Percentiles rank a stretch among this genome's conserved stretches.
These are phyloP conservation scores for Scaptomyza polygonia DNA, from an alignment of 2,888 invertebrate species.

Conservation along the genomic window DNA sequence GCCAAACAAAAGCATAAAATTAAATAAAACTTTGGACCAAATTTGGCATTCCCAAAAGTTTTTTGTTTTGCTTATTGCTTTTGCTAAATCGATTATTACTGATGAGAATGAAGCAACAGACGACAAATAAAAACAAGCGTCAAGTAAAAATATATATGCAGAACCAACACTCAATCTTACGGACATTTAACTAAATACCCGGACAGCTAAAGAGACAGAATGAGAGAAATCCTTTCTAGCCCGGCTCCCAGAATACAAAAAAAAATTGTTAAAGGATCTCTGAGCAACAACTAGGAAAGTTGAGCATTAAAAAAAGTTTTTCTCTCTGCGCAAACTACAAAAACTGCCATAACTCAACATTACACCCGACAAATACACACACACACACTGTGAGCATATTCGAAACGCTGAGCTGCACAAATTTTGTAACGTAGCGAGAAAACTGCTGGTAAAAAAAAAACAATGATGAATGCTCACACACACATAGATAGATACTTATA, in stretches of 20 bases:
- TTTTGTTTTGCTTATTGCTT: conserved; percentile 62
- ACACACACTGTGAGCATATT: conserved; percentile 53
- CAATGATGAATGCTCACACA: conserved; percentile 43
- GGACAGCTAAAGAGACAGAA: neutral
- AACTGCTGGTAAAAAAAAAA: conserved; percentile 36
- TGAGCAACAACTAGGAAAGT: conserved; percentile 49
- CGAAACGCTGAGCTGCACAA: conserved; percentile 60
- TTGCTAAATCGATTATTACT: conserved; percentile 67
- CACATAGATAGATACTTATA: conserved; percentile 34
- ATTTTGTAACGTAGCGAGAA: conserved; percentile 57
- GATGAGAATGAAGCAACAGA: neutral
- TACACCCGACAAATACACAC: conserved; percentile 56
- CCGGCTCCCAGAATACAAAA: neutral
- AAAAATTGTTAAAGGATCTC: conserved; percentile 6
- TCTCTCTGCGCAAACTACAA: conserved; percentile 65
- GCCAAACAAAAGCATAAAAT: conserved; percentile 7
- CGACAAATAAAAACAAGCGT: conserved; percentile 19
- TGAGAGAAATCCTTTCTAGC: neutral
- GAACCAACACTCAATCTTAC: conserved; percentile 70
- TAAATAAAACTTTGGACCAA: conserved; percentile 52
- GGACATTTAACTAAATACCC: conserved; percentile 77
- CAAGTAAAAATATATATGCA: conserved; percentile 40
- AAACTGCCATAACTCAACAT: conserved; percentile 78
- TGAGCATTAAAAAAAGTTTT: conserved; percentile 65
- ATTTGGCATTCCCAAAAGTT: conserved; percentile 70